Conservation (phyloP, 2,888 invertebrate genomes). For the Eupithecia subfuscata region DNA sequence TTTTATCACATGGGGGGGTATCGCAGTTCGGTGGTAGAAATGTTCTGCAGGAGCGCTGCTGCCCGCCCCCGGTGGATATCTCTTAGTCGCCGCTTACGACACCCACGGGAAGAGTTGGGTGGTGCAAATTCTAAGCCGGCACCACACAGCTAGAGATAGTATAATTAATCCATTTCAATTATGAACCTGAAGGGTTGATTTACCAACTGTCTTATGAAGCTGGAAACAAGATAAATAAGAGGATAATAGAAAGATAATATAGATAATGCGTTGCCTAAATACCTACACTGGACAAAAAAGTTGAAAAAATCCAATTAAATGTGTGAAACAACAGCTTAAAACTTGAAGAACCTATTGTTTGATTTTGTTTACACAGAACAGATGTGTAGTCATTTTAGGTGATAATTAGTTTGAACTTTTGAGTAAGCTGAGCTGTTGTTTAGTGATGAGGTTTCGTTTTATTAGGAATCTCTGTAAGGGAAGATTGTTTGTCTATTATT, state of each 20-base stretch:
- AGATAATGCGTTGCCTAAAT: neutral
- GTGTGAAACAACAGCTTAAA: slow-evolving; percentile 24
- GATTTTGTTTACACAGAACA: neutral
- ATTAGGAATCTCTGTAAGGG: neutral
- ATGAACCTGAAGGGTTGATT: neutral
- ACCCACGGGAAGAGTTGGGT: too few species aligned
- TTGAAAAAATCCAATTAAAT: slow-evolving; percentile 30
- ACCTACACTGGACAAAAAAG: neutral
- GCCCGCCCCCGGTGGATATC: too few species aligned
- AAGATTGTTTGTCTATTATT: neutral
- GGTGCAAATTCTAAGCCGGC: too few species aligned
- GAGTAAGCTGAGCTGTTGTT: neutral
- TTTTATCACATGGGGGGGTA: too few species aligned
- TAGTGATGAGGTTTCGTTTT: neutral
- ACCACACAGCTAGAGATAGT: too few species aligned
- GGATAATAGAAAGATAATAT: neutral
- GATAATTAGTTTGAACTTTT: slow-evolving; percentile 17
- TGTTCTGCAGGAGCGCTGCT: too few species aligned
- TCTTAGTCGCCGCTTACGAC: too few species aligned
- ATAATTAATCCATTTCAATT: too few species aligned
- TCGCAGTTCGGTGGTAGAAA: too few species aligned
- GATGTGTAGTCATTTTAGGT: slow-evolving; percentile 14
- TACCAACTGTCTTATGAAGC: neutral
- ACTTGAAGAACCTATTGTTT: slow-evolving; percentile 24
- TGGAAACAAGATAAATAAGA: neutral